These are phyloP conservation scores for Antidorcas marsupialis DNA, from an alignment of 2,113 vertebrate species.

Conservation along the genomic window DNA sequence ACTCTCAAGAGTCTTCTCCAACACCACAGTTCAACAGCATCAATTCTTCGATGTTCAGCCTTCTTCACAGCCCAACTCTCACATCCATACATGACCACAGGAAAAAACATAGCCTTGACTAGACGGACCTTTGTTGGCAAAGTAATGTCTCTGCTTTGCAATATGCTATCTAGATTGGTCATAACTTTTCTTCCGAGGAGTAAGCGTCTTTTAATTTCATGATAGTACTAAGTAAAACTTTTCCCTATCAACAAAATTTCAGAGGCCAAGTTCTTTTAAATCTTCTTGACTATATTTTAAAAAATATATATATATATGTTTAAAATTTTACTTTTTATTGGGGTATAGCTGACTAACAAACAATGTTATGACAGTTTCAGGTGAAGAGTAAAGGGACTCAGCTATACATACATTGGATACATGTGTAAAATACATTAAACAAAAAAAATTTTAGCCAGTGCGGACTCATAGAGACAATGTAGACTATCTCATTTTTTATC, in stretches of 20 bases:
- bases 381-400: background rate
- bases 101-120: no score
- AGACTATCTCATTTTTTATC: background rate
- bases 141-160: no score
- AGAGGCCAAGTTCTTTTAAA: background rate
- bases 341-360: background rate
- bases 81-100: no score
- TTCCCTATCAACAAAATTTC: background rate
- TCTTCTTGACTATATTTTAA: background rate
- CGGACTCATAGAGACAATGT: background rate
- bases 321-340: background rate
- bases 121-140: no score
- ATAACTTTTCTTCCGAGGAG: no score
- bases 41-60: rapidly evolving
- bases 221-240: background rate
- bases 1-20: no score
- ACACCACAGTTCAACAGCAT: no score
- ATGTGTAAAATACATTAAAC: background rate
- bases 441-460: background rate
- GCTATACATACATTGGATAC: background rate
- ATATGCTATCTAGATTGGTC: no score
- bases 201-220: no score
- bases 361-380: background rate
- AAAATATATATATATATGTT: background rate
- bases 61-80: no score